Evolutionary conservation across 1,140 invertebrate genomes (phyloP), one percentile per base, ranked within the genome.

Genomic region (Diorhabda elongata): DNA sequence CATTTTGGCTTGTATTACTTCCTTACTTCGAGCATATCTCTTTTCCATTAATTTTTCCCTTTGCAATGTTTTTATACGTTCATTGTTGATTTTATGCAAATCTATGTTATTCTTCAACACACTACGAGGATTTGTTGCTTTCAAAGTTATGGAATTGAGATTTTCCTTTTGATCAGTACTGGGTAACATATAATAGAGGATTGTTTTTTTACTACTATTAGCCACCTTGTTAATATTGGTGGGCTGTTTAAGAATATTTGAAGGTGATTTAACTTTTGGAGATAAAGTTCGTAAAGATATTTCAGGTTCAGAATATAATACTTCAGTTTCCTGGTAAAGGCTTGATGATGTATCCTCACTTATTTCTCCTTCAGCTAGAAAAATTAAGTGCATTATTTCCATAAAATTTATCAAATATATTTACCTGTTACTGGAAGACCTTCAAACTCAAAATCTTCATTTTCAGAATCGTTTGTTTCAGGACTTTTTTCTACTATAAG

Each of bases 121-220:
- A 66, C 77, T 78, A 45, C 77, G 67, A 6, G 77, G 75, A 61
- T 73, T 75, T 44, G 43, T 47, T 3, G 58, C 26, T 6, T n/a
- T 58, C 9, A 60, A 59, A n/a, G 43, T 44, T 9, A 63, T 41
- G 3, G 69, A 73, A 58, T 73, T 69, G 2, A 77, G 67, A 63
- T 78, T 78, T 69, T 79, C 77, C 60, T 79, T 79, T 60, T 78
- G 76, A 4, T 73, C 75, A 62, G 73, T 68, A n/a, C 9, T 59
- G 5, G 67, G 67, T 2, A 77, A 68, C n/a, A 79, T 64, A 66
- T 73, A 75, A 64, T 76, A 79, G 8, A 72, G 67, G 8, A 69
- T 56, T 56, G 60, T 58, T 72, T 73, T 65, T 6, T 68, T 69
- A 8, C 42, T 64, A 42, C 4, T 41, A 64, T 52, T 9, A 26